Evolutionary conservation across 2,888 invertebrate genomes (phyloP), one percentile per base, ranked within the genome.

Genomic region (Lasioglossum vierecki): DNA sequence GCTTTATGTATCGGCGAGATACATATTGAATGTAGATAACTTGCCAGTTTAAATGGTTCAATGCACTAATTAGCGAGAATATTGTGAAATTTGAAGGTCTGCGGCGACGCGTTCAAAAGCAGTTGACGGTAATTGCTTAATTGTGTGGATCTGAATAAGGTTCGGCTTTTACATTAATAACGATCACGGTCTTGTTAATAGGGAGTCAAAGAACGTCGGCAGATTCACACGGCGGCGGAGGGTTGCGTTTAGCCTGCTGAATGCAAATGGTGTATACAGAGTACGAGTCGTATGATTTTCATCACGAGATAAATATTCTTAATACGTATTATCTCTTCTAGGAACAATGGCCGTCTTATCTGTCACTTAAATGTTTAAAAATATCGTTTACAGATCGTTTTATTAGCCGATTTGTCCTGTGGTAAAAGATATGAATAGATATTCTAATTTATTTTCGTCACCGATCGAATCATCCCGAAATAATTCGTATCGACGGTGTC

Each of bases 71-170:
- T 84, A 82, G 35, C 30, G 70, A 44, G n/a, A 75, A 49, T 41
- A 68, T 79, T 63, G 41, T 18, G 15, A 9, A 49, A 26, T 73
- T 77, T 44, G 68, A 22, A 53, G n/a, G 70, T 2, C 35, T 5
- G 9, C 18, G 18, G 22, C 66, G 66, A 35, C 30, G 41, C 73
- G 72, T 84, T 88, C 76, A 78, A 82, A 73, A 82, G 72, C 46
- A 79, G 74, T 90, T 89, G 76, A 84, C 44, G 68, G 39, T 85
- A 91, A 91, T 86, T 88, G 82, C 77, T 86, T 90, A 86, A 91
- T 89, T 84, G 84, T 53, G 39, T 26, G 57, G 73, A 26, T 79
- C 63, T 80, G 82, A 90, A 90, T 88, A 80, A 83, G 63, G 39
- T 76, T 81, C 73, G 30, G 74, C 76, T 83, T 83, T 68, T 80